A percentile compares a stretch with the other conserved stretches of the same genome.
Evolutionary conservation across 2,888 invertebrate species (phyloP).

Genomic region (Dasypolia templi): DNA sequence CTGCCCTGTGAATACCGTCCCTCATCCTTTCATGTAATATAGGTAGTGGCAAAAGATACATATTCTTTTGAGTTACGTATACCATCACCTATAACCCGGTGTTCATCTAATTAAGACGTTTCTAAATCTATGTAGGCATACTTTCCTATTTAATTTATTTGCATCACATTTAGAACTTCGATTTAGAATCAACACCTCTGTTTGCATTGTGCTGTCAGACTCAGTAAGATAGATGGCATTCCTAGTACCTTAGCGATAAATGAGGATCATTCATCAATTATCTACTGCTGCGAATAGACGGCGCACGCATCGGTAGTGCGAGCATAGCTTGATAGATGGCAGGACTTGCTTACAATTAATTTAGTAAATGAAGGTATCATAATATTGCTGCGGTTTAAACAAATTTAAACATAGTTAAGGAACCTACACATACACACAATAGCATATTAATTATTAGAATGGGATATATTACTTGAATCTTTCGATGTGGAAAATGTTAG

Average conservation of each 20-base stretch:
- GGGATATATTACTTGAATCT: background rate
- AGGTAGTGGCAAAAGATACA: background rate
- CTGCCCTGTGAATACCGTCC: too few species aligned
- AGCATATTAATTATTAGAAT: background rate
- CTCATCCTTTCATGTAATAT: background rate
- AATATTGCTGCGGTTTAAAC: background rate
- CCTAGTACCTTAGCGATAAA: slow-evolving; percentile 12
- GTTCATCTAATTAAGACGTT: background rate
- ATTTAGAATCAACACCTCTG: slow-evolving; percentile 16
- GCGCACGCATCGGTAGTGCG: slow-evolving; percentile 19
- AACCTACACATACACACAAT: too few species aligned
- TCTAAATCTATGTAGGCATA: background rate
- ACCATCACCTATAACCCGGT: background rate
- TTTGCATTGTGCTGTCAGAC: slow-evolving; percentile 39
- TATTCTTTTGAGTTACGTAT: slow-evolving; percentile 2
- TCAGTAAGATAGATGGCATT: slow-evolving; percentile 14
- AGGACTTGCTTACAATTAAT: slow-evolving; percentile 10
- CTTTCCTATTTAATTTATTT: slow-evolving; percentile 8
- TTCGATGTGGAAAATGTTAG: background rate
- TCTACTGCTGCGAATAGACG: background rate
- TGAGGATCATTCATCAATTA: slow-evolving; percentile 26
- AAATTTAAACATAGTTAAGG: too few species aligned
- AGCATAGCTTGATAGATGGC: slow-evolving; percentile 26
- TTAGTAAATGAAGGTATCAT: background rate
- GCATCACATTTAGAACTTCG: background rate